Percentiles rank a stretch among this genome's conserved stretches.
These are phyloP conservation scores for Neolamprologus longior DNA, from an alignment of 2,113 vertebrate species.

Conservation along the genomic window DNA sequence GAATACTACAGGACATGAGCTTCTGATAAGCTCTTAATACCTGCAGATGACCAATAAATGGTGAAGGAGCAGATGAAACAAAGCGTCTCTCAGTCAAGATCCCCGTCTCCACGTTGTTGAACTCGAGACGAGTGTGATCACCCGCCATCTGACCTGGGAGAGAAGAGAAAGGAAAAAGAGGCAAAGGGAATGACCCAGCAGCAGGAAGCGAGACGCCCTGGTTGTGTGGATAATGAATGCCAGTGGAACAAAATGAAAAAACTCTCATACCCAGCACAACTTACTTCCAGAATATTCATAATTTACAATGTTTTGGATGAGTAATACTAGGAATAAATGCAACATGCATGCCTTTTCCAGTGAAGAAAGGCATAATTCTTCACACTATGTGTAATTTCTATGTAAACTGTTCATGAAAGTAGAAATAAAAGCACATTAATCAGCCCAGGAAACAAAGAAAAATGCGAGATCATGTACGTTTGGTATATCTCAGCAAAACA, in stretches of 20 bases:
- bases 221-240: background rate
- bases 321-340: background rate
- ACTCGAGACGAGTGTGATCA: constrained; percentile 94
- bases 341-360: background rate
- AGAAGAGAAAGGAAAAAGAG: background rate
- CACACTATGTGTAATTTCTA: background rate
- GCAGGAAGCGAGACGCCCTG: background rate
- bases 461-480: background rate
- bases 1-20: background rate
- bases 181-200: background rate
- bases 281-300: background rate
- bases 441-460: background rate
- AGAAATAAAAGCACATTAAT: background rate
- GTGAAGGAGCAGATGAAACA: constrained; percentile 85
- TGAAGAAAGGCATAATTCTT: background rate
- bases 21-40: background rate
- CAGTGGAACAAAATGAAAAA: background rate
- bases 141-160: constrained; percentile 88
- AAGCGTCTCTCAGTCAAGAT: constrained; percentile 94
- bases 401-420: background rate
- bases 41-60: constrained; percentile 92
- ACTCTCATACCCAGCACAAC: background rate
- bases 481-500: background rate
- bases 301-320: background rate
- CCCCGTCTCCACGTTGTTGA: constrained; percentile 95